Conservation (phyloP, 2,888 invertebrate genomes). For the Bellardia pandia region DNA sequence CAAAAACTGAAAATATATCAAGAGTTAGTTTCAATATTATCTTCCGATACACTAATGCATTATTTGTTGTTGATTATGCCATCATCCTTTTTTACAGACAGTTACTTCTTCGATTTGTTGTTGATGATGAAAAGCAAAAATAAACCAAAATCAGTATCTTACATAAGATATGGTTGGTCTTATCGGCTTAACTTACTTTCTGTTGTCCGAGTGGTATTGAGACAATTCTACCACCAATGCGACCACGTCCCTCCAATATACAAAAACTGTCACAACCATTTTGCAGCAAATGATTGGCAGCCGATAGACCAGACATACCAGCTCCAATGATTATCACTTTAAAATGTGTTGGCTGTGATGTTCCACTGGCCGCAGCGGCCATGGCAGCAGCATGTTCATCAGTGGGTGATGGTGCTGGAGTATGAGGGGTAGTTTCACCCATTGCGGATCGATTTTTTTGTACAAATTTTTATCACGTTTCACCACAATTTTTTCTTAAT, state of each 20-base stretch:
- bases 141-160: constrained; percentile 42
- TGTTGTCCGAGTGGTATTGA: constrained; percentile 88
- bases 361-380: constrained; percentile 63
- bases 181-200: constrained; percentile 79
- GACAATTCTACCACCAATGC: constrained; percentile 92
- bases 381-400: constrained; percentile 76
- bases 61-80: neutral
- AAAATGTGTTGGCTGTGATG: constrained; percentile 83
- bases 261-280: constrained; percentile 92
- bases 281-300: constrained; percentile 92
- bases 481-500: constrained; percentile 23
- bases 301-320: constrained; percentile 92
- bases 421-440: constrained; percentile 78
- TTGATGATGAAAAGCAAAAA: neutral
- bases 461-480: constrained; percentile 24
- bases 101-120: constrained; percentile 3
- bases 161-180: constrained; percentile 58
- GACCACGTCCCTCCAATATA: constrained; percentile 91
- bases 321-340: constrained; percentile 93
- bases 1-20: neutral
- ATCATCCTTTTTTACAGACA: constrained; percentile 70
- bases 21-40: neutral
- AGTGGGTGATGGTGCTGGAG: constrained; percentile 79
- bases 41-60: neutral
- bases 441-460: constrained; percentile 66